Evolutionary conservation across 2,888 invertebrate species (phyloP), one percentile per base, ranked within the genome.

Genomic region (Odontothrips loti): DNA sequence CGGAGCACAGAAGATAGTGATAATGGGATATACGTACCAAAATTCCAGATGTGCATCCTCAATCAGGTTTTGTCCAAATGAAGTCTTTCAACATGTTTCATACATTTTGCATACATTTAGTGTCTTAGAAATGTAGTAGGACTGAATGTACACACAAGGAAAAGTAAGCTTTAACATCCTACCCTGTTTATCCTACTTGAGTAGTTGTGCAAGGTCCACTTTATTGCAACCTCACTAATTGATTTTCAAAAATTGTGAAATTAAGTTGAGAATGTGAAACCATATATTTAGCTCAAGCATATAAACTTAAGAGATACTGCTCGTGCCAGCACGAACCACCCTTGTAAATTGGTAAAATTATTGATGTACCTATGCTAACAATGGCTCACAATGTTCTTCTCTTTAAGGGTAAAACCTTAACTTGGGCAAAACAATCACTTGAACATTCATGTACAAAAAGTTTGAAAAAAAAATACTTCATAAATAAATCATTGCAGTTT

Each of bases 211-310:
- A 75, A 75, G 68, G 27, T 75, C 68, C n/a, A 23, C 23, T 27
- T 75, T 75, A 75, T 27, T 10, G 27, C 68, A 75, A 27, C 68
- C 68, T 75, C 68, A 75, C 68, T 75, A 75, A 75, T 75, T 75
- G 68, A 75, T 75, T 75, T 75, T 75, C 23, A 58, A 58, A 20
- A 15, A 17, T 75, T 11, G 23, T 75, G 12, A 75, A 75, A 75
- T 27, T 27, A 27, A 23, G 1, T 6, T 23, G 2, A 9, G 9
- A 75, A 75, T 27, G 27, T 75, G 12, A 12, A 27, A 23, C 11
- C 23, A 23, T 75, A 9, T 27, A 27, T 75, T 9, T 75, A 27
- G 23, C 12, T 23, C n/a, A 68, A 75, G 27, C 23, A 75, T 23
- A 9, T 12, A 27, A 75, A 75, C 27, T 23, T 1, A 75, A 75